A percentile compares a stretch with the other conserved stretches of the same genome.
Evolutionary conservation across 64 coral and sea anemone genomes (phyloP).

Genomic region (Montipora efflorescens): DNA sequence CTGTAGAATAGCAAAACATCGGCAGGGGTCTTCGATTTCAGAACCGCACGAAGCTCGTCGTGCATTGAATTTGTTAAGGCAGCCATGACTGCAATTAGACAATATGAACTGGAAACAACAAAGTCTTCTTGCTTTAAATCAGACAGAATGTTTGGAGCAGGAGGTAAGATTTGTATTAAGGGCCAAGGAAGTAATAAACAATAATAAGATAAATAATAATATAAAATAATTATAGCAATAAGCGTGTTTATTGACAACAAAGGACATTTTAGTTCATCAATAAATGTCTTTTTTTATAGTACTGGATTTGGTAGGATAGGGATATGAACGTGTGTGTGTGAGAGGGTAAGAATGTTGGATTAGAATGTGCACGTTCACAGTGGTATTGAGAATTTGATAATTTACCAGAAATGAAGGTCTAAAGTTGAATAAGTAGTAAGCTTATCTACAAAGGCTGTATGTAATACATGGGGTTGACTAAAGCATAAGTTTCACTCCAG

Average conservation of each 20-base stretch:
- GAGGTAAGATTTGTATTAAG: slow-evolving; percentile 7
- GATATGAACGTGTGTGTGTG: not conserved
- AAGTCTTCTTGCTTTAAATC: slow-evolving; percentile 74
- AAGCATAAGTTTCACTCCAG: too few relatives aligned
- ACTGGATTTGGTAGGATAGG: not conserved
- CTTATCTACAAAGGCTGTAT: too few relatives aligned
- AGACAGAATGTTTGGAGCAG: slow-evolving; percentile 40
- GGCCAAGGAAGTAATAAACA: not conserved
- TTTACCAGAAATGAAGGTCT: too few relatives aligned
- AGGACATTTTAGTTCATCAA: not conserved
- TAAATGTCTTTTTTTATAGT: not conserved
- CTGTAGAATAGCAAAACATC: too few relatives aligned
- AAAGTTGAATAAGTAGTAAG: too few relatives aligned
- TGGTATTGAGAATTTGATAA: too few relatives aligned
- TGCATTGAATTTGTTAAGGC: slow-evolving; percentile 58
- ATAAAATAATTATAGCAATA: not conserved
- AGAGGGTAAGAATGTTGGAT: not conserved
- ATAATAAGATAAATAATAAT: not conserved
- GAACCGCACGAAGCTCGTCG: too few relatives aligned
- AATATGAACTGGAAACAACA: slow-evolving; percentile 56
- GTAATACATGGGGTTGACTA: too few relatives aligned
- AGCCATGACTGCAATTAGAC: slow-evolving; percentile 36
- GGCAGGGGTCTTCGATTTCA: too few relatives aligned
- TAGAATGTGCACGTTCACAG: not conserved
- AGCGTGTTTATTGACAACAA: not conserved